Evolutionary conservation across 1,140 invertebrate genomes (phyloP).

Genomic region (Neuroterus valhalla): DNA sequence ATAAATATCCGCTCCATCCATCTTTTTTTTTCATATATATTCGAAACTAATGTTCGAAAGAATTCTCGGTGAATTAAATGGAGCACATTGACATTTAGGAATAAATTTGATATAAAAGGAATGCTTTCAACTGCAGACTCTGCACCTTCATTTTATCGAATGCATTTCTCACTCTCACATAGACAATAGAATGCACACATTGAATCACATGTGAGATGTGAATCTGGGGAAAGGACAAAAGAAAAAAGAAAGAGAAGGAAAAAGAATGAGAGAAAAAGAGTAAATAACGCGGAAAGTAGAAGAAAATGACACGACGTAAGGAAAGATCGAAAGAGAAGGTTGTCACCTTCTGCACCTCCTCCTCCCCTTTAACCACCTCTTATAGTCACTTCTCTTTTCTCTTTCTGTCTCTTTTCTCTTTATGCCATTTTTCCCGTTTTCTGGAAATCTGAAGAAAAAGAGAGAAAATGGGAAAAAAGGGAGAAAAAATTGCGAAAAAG

Average conservation of each 20-base stretch:
- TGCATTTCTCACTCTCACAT: slow-evolving; percentile 18
- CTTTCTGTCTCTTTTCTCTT: slow-evolving; percentile 28
- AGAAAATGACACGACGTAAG: slow-evolving; percentile 34
- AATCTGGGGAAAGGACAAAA: slow-evolving; percentile 30
- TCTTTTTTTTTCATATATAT: too few species aligned
- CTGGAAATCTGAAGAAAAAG: slow-evolving; percentile 5
- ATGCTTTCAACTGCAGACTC: slow-evolving; percentile 29
- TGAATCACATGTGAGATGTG: slow-evolving; percentile 25
- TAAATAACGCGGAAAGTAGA: slow-evolving; percentile 23
- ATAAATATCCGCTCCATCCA: too few species aligned
- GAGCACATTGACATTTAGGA: slow-evolving; percentile 23
- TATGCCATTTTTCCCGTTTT: slow-evolving; percentile 30
- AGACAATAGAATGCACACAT: slow-evolving; percentile 30
- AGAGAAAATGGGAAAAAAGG: slow-evolving; percentile 22
- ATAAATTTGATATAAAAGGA: slow-evolving; percentile 24
- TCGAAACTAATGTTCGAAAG: background rate
- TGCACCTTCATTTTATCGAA: slow-evolving; percentile 24
- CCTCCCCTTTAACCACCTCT: slow-evolving; percentile 40
- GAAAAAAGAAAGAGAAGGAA: slow-evolving; percentile 4
- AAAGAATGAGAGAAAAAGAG: slow-evolving; percentile 2
- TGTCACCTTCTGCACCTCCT: slow-evolving; percentile 49
- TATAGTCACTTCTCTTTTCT: slow-evolving; percentile 13
- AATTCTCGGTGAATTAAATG: background rate
- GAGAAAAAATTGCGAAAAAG: slow-evolving; percentile 33
- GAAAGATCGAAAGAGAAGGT: slow-evolving; percentile 51